A percentile compares a stretch with the other conserved stretches of the same genome.
phyloP scores from a whole-genome alignment of 2,888 invertebrate genomes.

The Drosophila maculinotata region DNA sequence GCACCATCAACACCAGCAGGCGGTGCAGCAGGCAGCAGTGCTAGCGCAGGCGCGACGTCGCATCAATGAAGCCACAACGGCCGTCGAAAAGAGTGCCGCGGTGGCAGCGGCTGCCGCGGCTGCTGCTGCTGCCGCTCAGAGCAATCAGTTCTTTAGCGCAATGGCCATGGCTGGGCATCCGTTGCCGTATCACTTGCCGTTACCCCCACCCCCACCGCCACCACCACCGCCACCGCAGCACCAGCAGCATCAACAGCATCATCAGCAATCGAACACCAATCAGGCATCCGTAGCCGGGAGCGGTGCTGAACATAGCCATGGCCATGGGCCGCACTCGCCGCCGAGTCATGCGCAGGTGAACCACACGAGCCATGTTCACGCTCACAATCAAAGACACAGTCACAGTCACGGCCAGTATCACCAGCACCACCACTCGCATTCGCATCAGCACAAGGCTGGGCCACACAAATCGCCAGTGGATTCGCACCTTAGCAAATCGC shows the following conservation, averaged over 20 bases:
- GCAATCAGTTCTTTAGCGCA: slow-evolving; percentile 87
- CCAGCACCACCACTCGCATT: slow-evolving; percentile 57
- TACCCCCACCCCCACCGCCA: slow-evolving; percentile 88
- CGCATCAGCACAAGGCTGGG: slow-evolving; percentile 39
- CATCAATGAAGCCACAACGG: slow-evolving; percentile 86
- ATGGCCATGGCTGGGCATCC: slow-evolving; percentile 87
- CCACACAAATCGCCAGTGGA: slow-evolving; percentile 34
- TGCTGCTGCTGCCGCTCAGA: slow-evolving; percentile 79
- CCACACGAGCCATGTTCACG: slow-evolving; percentile 14
- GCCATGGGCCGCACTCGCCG: slow-evolving; percentile 71
- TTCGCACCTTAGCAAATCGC: slow-evolving; percentile 23
- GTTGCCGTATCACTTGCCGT: slow-evolving; percentile 88
- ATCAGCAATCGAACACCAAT: slow-evolving; percentile 79
- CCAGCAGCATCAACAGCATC: slow-evolving; percentile 39
- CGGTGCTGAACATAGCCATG: slow-evolving; percentile 87
- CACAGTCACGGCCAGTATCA: slow-evolving; percentile 35
- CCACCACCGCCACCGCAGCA: slow-evolving; percentile 32
- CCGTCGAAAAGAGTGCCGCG: slow-evolving; percentile 80
- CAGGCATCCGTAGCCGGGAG: slow-evolving; percentile 79
- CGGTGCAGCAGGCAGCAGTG: slow-evolving; percentile 80
- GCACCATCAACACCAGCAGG: slow-evolving; percentile 51
- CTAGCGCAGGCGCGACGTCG: slow-evolving; percentile 86
- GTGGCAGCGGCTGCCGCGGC: slow-evolving; percentile 79
- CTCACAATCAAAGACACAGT: slow-evolving; percentile 20
- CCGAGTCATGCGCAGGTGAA: slow-evolving; percentile 31